A percentile compares a stretch with the other conserved stretches of the same genome.
These are phyloP conservation scores for Ceratina japonica DNA, from an alignment of 1,140 invertebrate species.

Conservation along the genomic window DNA sequence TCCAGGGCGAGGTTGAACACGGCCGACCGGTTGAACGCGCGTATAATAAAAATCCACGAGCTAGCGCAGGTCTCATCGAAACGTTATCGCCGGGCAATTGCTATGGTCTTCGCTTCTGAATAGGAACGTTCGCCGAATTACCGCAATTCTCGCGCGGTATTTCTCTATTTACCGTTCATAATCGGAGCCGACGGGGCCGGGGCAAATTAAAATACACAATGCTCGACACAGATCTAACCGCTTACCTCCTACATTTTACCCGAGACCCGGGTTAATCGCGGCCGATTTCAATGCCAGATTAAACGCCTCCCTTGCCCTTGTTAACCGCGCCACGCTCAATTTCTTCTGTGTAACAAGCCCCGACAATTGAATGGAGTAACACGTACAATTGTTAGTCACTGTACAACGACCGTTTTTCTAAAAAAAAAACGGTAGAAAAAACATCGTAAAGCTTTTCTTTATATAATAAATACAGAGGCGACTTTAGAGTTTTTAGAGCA, in stretches of 20 bases:
- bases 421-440: too few relatives aligned
- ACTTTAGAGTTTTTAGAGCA: too few relatives aligned
- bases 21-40: too few relatives aligned
- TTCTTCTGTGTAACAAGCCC: neutral
- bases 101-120: neutral
- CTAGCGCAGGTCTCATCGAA: neutral
- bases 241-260: neutral
- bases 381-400: too few relatives aligned
- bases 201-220: slow-evolving; percentile 13
- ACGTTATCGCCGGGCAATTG: slow-evolving; percentile 13
- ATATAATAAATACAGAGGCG: too few relatives aligned
- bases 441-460: too few relatives aligned
- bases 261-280: neutral
- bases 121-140: slow-evolving; percentile 14
- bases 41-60: neutral
- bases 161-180: slow-evolving; percentile 14
- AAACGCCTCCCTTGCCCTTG: neutral
- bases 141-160: slow-evolving; percentile 1
- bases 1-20: too few relatives aligned
- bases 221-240: slow-evolving; percentile 13
- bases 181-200: neutral
- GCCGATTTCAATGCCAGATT: slow-evolving; percentile 1
- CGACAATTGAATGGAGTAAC: too few relatives aligned
- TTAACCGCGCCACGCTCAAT: neutral
- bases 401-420: too few relatives aligned